Evolutionary conservation across 2,113 vertebrate species (phyloP), one percentile per base, ranked within the genome.

Genomic region (Eurypyga helias): DNA sequence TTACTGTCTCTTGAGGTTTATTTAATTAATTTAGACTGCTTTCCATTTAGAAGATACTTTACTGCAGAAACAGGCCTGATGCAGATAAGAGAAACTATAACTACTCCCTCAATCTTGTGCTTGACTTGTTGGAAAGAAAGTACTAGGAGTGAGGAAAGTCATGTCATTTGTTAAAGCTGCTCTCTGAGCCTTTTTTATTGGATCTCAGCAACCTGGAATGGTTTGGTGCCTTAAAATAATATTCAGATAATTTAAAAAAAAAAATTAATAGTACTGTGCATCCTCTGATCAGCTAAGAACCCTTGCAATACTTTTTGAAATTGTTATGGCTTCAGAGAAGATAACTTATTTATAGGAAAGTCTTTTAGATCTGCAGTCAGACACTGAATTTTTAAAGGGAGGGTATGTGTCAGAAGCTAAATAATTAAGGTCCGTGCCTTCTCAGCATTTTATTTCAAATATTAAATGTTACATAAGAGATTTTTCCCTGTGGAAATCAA

Each of bases 401-500:
- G 91, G 85, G 72, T 96, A 91, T 75, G 90, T 97, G 95, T 97
- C 96, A 97, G 95, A 91, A 97, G 20, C 89, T 97, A 97, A 97
- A 97, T 97, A 97, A 97, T 97, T 97, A 96, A 97, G 93, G 62
- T 92, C 92, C 46, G 6, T 96, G 97, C 96, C 83, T 92, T 45
- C 94, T 97, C 95, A 96, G 97, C 96, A 89, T 97, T 96, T 97
- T 97, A 96, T 96, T 97, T 97, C 93, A 92, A 89, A 97, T 96
- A 97, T 97, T 97, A 78, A 97, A 95, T 97, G 93, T 97, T 97
- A 90, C 91, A 96, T 97, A 97, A 95, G 91, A 93, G 60, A 96
- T 71, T 76, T 45, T 55, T 62, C 86, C 75, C 76, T 11, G 25
- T 92, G 86, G 89, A 94, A 96, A 67, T 71, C 89, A 94, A 95